Percentiles rank a stretch among this genome's conserved stretches.
Conservation (phyloP, 1,140 invertebrate genomes). For the Micrasema longulum region DNA sequence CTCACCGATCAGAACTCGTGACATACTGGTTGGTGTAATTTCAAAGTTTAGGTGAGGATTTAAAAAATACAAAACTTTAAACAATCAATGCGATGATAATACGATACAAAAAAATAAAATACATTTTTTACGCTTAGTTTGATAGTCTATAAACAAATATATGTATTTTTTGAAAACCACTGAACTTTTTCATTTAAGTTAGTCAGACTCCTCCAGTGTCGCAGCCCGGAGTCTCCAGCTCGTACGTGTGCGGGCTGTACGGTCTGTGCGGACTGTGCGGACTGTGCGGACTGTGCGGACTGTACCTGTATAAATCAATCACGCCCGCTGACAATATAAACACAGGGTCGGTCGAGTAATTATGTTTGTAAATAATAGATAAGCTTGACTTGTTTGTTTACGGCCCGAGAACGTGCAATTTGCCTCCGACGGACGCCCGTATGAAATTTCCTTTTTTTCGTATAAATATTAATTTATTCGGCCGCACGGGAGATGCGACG, state of each 20-base stretch:
- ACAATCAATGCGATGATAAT: not conserved
- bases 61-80: too few species aligned
- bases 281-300: too few species aligned
- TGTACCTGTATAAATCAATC: slow-evolving; percentile 51
- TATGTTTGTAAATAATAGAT: slow-evolving; percentile 55
- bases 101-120: too few species aligned
- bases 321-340: slow-evolving; percentile 51
- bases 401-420: slow-evolving; percentile 47
- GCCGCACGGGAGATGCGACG: slow-evolving; percentile 31
- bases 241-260: too few species aligned
- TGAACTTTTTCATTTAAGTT: too few species aligned
- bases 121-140: too few species aligned
- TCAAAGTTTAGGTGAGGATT: too few species aligned
- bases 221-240: not conserved
- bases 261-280: too few species aligned
- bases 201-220: not conserved
- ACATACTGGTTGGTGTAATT: too few species aligned
- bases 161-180: too few species aligned
- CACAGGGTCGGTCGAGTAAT: slow-evolving; percentile 48
- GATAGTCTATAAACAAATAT: too few species aligned
- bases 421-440: slow-evolving; percentile 29
- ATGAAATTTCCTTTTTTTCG: slow-evolving; percentile 29
- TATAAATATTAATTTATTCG: slow-evolving; percentile 32
- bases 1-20: too few species aligned
- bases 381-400: slow-evolving; percentile 51